Evolutionary conservation across 2,888 invertebrate species (phyloP).

Genomic region (Tanypteryx hageni): DNA sequence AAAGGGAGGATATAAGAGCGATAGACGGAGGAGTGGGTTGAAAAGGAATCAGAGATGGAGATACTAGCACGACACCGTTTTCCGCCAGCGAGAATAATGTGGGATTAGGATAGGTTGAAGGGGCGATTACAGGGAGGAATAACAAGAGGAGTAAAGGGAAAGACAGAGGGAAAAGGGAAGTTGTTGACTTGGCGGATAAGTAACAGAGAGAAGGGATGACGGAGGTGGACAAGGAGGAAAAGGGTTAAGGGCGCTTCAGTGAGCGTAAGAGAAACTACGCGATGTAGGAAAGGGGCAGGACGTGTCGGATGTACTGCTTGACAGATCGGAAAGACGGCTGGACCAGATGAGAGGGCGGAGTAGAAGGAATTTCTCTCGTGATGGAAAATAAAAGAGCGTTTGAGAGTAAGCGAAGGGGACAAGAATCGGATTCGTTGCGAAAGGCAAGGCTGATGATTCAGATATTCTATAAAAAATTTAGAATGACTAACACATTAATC

Average conservation of each 20-base stretch:
- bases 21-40: too few relatives aligned
- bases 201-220: neutral
- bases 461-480: too few relatives aligned
- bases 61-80: slow-evolving; percentile 27
- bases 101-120: slow-evolving; percentile 39
- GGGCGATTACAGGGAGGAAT: slow-evolving; percentile 51
- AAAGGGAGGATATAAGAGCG: too few relatives aligned
- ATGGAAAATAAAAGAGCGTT: neutral
- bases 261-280: slow-evolving; percentile 4
- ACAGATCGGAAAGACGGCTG: slow-evolving; percentile 52
- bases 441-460: too few relatives aligned
- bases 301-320: slow-evolving; percentile 32
- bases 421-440: too few relatives aligned
- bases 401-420: neutral
- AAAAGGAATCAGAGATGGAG: neutral
- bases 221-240: neutral
- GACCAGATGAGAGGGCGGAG: slow-evolving; percentile 50
- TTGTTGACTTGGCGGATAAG: slow-evolving; percentile 48
- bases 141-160: slow-evolving; percentile 20
- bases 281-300: neutral
- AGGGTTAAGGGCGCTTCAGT: slow-evolving; percentile 13
- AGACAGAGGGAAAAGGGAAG: neutral
- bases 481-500: too few relatives aligned
- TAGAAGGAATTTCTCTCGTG: neutral
- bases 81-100: slow-evolving; percentile 37